Evolutionary conservation across 2,113 vertebrate species (phyloP).

Genomic region (Pao palembangensis): DNA sequence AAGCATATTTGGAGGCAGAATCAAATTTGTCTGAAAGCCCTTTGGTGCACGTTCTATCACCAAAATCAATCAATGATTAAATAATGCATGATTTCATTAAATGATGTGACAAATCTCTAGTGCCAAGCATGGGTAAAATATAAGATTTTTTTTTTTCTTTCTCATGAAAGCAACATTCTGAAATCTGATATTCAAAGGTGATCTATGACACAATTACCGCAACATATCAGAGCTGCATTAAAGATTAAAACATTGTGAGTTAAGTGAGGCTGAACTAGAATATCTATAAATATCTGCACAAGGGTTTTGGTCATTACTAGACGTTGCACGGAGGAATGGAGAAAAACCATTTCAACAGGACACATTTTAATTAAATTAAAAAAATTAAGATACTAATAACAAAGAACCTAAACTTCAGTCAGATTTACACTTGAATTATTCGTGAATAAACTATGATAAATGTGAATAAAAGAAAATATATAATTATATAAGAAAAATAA

Average conservation of each 20-base stretch:
- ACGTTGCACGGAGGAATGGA: conserved; percentile 1
- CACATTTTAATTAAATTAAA: conserved; percentile 73
- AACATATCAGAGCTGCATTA: neutral
- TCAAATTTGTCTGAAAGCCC: conserved; percentile 57
- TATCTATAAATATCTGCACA: no score
- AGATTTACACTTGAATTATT: conserved; percentile 43
- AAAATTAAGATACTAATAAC: conserved; percentile 60
- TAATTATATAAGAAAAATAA: conserved; percentile 45
- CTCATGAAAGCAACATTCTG: conserved; percentile 4
- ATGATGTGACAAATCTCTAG: conserved; percentile 27
- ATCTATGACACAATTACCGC: conserved; percentile 24
- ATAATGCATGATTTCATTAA: conserved; percentile 57
- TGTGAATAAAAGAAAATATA: conserved; percentile 14
- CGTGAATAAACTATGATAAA: conserved; percentile 26
- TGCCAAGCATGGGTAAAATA: conserved; percentile 5
- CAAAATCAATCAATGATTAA: conserved; percentile 57
- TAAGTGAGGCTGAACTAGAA: no score
- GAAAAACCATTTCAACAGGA: conserved; percentile 24
- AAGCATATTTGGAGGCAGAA: conserved; percentile 56
- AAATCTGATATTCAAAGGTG: conserved; percentile 17
- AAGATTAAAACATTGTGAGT: neutral
- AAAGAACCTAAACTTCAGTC: conserved; percentile 47
- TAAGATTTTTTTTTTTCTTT: neutral
- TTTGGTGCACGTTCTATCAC: conserved; percentile 27
- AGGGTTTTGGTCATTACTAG: neutral